A percentile compares a stretch with the other conserved stretches of the same genome.
Conservation (phyloP, 1,140 invertebrate species). For the Drosophila lini region DNA sequence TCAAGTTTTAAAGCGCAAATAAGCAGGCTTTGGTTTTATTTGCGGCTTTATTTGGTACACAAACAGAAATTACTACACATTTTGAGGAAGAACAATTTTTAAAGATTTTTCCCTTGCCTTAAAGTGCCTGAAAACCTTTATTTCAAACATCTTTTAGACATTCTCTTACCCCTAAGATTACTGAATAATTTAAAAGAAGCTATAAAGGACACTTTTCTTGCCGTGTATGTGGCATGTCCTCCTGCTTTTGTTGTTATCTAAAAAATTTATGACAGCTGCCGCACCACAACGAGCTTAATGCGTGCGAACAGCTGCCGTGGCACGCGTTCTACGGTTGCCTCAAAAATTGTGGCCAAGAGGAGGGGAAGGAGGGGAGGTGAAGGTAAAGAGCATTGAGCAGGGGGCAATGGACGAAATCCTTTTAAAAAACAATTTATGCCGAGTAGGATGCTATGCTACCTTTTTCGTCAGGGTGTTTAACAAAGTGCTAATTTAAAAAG, state of each 20-base stretch:
- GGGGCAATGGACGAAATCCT: slow-evolving; percentile 74
- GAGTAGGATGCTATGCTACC: slow-evolving; percentile 56
- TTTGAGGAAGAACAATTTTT: background rate
- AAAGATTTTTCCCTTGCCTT: background rate
- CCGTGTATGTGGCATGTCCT: slow-evolving; percentile 24
- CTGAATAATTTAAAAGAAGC: background rate
- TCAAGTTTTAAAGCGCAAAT: slow-evolving; percentile 62
- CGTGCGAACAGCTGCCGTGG: slow-evolving; percentile 74
- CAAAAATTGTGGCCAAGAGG: slow-evolving; percentile 5
- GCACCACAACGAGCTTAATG: slow-evolving; percentile 60
- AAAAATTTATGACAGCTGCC: slow-evolving; percentile 74
- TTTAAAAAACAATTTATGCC: slow-evolving; percentile 81
- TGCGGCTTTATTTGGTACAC: slow-evolving; percentile 23
- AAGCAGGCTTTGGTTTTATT: slow-evolving; percentile 52
- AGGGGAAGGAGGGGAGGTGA: background rate
- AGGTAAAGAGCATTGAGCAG: background rate
- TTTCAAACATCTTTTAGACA: no score
- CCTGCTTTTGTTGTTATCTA: slow-evolving; percentile 42
- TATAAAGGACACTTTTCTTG: slow-evolving; percentile 1
- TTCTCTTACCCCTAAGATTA: background rate
- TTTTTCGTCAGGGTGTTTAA: slow-evolving; percentile 83
- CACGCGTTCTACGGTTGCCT: slow-evolving; percentile 51
- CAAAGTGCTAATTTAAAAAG: slow-evolving; percentile 84
- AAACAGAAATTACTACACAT: background rate
- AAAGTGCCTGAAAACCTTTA: background rate